Percentiles rank a stretch among this genome's conserved stretches.
phyloP scores from a whole-genome alignment of 2,113 vertebrate genomes.

The Burhinus oedicnemus region DNA sequence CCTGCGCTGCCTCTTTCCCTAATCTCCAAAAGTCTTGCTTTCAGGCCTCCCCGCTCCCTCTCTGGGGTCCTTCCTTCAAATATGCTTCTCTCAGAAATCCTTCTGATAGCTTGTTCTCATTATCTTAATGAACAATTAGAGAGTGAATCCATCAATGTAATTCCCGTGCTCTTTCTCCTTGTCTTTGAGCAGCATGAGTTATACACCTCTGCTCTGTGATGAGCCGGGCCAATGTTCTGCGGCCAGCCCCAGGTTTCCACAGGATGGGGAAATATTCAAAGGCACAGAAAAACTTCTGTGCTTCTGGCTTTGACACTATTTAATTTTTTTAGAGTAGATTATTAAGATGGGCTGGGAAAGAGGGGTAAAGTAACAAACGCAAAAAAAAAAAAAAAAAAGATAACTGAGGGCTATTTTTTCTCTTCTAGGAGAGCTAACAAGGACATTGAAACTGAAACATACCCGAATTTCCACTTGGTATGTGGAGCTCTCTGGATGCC shows the following conservation, averaged over 20 bases:
- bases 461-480: background rate
- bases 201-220: background rate
- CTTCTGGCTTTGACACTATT: background rate
- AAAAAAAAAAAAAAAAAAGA: background rate
- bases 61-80: background rate
- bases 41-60: background rate
- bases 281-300: background rate
- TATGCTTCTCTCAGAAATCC: background rate
- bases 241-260: background rate
- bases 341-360: background rate
- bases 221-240: background rate
- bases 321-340: background rate
- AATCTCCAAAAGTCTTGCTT: background rate
- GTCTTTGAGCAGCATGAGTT: background rate
- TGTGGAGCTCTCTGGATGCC: background rate
- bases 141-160: background rate
- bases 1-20: background rate
- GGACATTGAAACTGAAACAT: background rate
- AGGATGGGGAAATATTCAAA: background rate
- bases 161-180: background rate
- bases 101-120: conserved; percentile 14
- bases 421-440: background rate
- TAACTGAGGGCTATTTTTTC: background rate
- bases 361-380: background rate
- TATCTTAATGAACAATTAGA: conserved; percentile 30